phyloP scores from a whole-genome alignment of 2,797 vertebrate species.

The Rhodeus uyekii region DNA sequence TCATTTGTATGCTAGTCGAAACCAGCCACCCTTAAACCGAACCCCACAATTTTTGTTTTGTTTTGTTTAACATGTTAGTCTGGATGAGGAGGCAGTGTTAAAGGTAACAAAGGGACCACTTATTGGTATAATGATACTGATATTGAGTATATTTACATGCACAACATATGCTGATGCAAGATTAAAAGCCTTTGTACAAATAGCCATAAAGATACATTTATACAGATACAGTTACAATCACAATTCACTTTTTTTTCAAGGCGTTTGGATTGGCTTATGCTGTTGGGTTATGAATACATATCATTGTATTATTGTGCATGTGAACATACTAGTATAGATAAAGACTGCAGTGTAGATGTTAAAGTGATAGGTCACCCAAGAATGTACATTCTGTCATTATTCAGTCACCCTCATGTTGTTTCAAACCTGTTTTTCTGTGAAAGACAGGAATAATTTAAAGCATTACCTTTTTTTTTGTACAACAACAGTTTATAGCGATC shows the following conservation, averaged over 20 bases:
- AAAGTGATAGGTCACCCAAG: neutral
- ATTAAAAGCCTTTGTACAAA: neutral
- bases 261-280: neutral
- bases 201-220: no score
- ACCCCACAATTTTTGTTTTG: neutral
- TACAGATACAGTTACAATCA: no score
- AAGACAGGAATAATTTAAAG: neutral
- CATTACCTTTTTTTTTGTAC: neutral
- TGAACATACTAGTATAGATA: conserved; percentile 6
- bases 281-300: neutral
- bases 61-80: neutral
- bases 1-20: neutral
- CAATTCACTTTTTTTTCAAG: neutral
- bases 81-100: conserved; percentile 1
- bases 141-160: neutral
- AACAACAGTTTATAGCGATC: neutral
- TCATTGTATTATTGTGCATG: neutral
- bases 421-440: neutral
- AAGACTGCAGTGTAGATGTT: neutral
- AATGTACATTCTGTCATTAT: neutral
- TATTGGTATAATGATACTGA: neutral
- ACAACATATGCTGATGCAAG: neutral
- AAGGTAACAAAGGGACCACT: neutral
- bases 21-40: neutral
- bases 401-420: neutral